Percentiles rank a stretch among this genome's conserved stretches.
These are phyloP conservation scores for Peromyscus nudipes DNA, from an alignment of 2,797 vertebrate genomes.

Conservation along the genomic window DNA sequence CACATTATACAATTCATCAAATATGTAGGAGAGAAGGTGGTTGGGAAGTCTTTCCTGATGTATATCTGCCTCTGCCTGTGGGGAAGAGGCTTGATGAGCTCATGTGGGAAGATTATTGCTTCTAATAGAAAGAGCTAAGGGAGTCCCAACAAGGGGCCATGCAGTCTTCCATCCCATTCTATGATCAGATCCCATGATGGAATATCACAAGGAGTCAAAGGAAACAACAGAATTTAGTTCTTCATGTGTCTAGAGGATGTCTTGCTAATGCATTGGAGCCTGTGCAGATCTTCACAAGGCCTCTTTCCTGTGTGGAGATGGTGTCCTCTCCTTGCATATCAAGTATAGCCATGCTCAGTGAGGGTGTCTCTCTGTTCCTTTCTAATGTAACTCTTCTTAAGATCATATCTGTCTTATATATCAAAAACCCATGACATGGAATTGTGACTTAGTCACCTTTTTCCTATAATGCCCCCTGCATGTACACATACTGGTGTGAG, in stretches of 20 bases:
- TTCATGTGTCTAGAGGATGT: too few relatives aligned
- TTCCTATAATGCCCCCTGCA: not conserved
- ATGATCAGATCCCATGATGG: not conserved
- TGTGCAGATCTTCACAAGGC: not conserved
- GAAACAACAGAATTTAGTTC: not conserved
- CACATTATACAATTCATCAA: not conserved
- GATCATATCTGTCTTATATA: not conserved
- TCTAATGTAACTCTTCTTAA: not conserved
- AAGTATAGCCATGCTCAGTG: not conserved
- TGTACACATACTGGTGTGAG: not conserved
- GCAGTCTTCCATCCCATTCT: not conserved
- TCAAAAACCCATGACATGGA: rapidly evolving
- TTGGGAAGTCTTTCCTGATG: not conserved
- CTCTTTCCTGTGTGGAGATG: not conserved
- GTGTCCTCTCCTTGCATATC: not conserved
- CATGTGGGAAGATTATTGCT: not conserved
- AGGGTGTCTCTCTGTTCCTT: not conserved
- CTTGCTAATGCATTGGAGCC: too few relatives aligned
- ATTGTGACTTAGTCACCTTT: not conserved
- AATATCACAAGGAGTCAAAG: not conserved
- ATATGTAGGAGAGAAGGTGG: not conserved
- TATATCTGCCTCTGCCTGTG: not conserved
- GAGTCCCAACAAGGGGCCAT: not conserved
- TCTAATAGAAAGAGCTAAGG: not conserved
- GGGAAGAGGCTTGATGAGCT: rapidly evolving